These are phyloP conservation scores for Lacerta bilineata DNA, from an alignment of 2,797 vertebrate genomes.

Conservation along the genomic window DNA sequence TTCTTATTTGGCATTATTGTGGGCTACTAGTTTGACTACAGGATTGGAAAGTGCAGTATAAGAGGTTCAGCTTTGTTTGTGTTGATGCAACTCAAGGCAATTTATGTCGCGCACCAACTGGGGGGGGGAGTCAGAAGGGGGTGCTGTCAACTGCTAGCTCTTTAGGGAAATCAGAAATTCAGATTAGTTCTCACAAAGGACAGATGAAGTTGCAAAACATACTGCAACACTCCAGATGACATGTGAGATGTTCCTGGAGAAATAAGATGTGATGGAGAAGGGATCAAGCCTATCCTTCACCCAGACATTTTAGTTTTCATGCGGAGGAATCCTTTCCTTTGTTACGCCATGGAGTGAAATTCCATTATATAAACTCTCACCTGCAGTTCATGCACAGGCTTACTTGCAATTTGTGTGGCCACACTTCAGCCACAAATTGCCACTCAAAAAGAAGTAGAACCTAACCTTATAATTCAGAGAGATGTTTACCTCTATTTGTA, in stretches of 20 bases:
- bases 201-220: background rate
- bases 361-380: background rate
- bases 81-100: background rate
- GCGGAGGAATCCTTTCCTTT: background rate
- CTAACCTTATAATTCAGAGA: conserved; percentile 24
- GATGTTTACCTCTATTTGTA: conserved; percentile 85
- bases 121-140: background rate
- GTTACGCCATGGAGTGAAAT: background rate
- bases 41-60: background rate
- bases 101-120: too few species aligned
- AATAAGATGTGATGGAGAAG: background rate
- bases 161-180: background rate
- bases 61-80: background rate
- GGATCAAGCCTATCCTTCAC: background rate
- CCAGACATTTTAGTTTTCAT: background rate
- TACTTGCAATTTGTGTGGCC: background rate
- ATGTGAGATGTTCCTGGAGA: background rate
- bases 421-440: conserved; percentile 27
- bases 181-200: background rate
- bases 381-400: background rate
- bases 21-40: background rate
- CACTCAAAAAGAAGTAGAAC: background rate
- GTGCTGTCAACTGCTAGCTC: background rate
- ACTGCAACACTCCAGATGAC: background rate
- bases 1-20: background rate